Evolutionary conservation across 2,113 vertebrate species (phyloP), one percentile per base, ranked within the genome.

Genomic region (Callospermophilus lateralis): DNA sequence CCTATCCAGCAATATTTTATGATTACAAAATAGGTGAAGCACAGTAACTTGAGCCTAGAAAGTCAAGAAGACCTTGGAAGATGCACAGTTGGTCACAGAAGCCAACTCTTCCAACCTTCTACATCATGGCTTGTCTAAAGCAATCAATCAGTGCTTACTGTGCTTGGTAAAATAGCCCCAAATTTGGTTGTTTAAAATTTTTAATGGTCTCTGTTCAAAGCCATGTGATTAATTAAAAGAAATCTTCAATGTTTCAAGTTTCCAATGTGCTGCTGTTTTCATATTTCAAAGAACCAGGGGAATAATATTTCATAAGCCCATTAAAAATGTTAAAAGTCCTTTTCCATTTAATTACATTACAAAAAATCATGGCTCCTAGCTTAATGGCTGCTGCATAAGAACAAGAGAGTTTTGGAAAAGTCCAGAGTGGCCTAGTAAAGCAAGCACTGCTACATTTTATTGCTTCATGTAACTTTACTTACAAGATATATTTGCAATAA

Each of bases 401-500:
- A 67, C 77, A 95, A 80, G 68, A 78, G 39, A 20, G 53, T 88
- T 92, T 92, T 67, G 67, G 90, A 55, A 81, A 84, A 85, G 58
- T 26, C 63, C 74, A 96, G 90, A 86, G 78, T 72, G 94, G 79
- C 79, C 92, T 89, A 89, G 83, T 89, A 93, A 96, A 96, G 87
- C 68, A 78, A 85, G 34, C 45, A 61, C 92, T 51, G 28, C 73
- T 89, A 28, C 32, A 26, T 90, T 96, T 96, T 96, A 96, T 76
- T 92, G 88, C 65, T 61, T 90, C 19, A 26, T 63, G 74, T 95
- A 77, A 92, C 65, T 95, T 89, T 70, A 92, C 87, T 97, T 94
- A 97, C 90, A 96, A 96, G 83, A 72, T 51, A n/a, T 39, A 92
- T 80, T 89, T 95, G 68, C 68, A 92, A 55, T 94, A 92, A 96